Conservation (phyloP, 2,888 invertebrate genomes). For the Mesochorus sp. region DNA sequence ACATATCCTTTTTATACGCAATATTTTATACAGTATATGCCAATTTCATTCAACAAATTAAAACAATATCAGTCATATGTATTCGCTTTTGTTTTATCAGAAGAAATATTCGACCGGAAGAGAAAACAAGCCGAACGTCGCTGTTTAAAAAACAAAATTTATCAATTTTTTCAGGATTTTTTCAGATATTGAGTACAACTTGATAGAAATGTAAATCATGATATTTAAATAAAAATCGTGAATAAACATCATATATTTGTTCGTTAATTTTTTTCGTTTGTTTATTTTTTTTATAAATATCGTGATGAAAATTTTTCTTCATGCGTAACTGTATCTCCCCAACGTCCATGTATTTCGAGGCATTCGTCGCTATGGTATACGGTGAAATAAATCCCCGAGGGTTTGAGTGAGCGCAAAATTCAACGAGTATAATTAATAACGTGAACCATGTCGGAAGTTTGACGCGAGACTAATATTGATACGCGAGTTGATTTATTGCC, state of each 20-base stretch:
- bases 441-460: slow-evolving; percentile 45
- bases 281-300: background rate
- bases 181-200: too few relatives aligned
- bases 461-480: slow-evolving; percentile 57
- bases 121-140: too few relatives aligned
- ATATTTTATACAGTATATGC: too few relatives aligned
- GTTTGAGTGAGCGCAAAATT: slow-evolving; percentile 1
- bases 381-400: background rate
- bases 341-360: background rate
- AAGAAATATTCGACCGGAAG: too few relatives aligned
- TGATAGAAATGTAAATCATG: background rate
- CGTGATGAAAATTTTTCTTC: slow-evolving; percentile 1
- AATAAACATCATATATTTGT: background rate
- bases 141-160: too few relatives aligned
- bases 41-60: too few relatives aligned
- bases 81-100: too few relatives aligned
- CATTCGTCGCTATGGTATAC: background rate
- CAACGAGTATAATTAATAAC: slow-evolving; percentile 52
- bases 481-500: slow-evolving; percentile 52
- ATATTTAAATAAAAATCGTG: background rate
- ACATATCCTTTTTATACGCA: too few relatives aligned
- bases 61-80: too few relatives aligned
- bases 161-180: too few relatives aligned
- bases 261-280: background rate
- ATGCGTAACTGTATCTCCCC: too few relatives aligned